A percentile compares a stretch with the other conserved stretches of the same genome.
Evolutionary conservation across 2,113 vertebrate genomes (phyloP).

Genomic region (Xenotilapia flavipinnis): DNA sequence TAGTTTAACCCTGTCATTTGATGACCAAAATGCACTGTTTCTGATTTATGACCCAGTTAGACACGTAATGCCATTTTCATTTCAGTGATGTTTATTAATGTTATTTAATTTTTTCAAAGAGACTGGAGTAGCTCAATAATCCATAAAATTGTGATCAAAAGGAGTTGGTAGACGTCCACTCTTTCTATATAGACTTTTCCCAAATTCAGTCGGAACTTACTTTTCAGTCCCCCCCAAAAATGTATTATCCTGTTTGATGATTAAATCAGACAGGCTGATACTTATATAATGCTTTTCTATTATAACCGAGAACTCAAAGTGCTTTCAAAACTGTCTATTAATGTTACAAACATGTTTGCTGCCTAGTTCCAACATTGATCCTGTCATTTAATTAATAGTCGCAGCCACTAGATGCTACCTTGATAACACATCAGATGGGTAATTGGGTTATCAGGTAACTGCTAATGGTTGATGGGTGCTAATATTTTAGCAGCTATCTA

Average conservation of each 20-base stretch:
- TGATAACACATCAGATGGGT: background rate
- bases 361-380: background rate
- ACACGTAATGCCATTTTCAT: background rate
- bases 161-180: rapidly evolving
- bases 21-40: background rate
- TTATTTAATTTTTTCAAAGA: background rate
- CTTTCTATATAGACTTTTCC: background rate
- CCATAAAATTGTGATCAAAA: background rate
- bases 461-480: background rate
- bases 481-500: background rate
- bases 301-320: background rate
- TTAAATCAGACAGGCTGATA: background rate
- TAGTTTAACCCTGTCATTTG: background rate
- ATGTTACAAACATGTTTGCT: background rate
- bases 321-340: background rate
- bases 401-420: background rate
- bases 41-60: background rate
- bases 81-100: background rate
- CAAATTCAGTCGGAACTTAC: background rate
- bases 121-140: background rate
- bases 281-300: background rate
- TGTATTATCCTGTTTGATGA: background rate
- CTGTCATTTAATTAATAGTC: background rate
- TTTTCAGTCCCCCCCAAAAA: background rate
- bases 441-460: background rate